Evolutionary conservation across 1,140 invertebrate species (phyloP), one percentile per base, ranked within the genome.

Genomic region (Pachypeltis micranthus): DNA sequence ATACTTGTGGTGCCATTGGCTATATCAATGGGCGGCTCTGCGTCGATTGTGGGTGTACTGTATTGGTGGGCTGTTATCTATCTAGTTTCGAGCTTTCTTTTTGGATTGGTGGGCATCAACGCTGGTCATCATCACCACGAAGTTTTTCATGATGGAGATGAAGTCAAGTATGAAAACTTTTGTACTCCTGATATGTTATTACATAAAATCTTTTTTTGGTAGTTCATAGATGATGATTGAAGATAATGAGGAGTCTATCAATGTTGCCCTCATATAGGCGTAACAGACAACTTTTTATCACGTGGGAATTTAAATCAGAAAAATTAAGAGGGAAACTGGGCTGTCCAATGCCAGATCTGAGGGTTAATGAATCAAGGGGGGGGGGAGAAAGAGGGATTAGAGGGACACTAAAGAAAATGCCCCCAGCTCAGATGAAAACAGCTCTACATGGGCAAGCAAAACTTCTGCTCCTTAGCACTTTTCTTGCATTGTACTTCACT

Each of bases 51-150:
- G 21, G 60, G 74, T 44, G 71, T 76, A 59, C 7, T 21, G 12
- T 24, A 39, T 12, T 54, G 44, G 63, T 89, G 85, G 85, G n/a
- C 81, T 0, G 73, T 77, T 57, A 81, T 88, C 24, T 69, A 82
- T 12, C 62, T 79, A 2, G 69, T 79, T 0, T 75, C 71, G 0
- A 87, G 87, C 70, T 79, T 84, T 21, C 63, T 80, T 1, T 88
- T 90, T 70, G 74, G 70, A 14, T 67, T 79, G 1, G 81, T 89
- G 44, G 88, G 85, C 1, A 65, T 88, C 0, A 88, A 83, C 71
- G 89, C 86, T 2, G 87, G 83, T 31, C 89, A 92, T 79, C 88
- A 91, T 74, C 86, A 90, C 75, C 87, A 88, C 0, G 79, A 87
- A 27, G 85, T 88, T 60, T 90, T 88, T 71, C 89, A 91, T 68